A percentile compares a stretch with the other conserved stretches of the same genome.
phyloP scores from a whole-genome alignment of 2,113 vertebrate genomes.

The Suricata suricatta region DNA sequence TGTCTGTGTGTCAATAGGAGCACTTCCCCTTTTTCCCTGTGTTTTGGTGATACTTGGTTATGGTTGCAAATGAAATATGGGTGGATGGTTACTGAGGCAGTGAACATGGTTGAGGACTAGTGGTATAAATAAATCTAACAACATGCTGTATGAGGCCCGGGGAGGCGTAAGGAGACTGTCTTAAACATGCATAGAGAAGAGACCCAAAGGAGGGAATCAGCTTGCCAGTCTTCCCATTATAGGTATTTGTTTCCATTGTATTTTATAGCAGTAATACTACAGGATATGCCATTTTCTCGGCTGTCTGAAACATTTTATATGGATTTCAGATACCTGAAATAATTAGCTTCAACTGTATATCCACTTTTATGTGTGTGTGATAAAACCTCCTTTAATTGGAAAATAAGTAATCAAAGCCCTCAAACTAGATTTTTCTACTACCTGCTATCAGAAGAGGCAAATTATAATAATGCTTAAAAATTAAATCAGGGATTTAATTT shows the following conservation, averaged over 20 bases:
- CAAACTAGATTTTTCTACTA: not conserved
- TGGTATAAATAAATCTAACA: not conserved
- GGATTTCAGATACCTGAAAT: not conserved
- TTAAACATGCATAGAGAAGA: not conserved
- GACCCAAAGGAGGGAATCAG: not conserved
- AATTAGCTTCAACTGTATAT: not conserved
- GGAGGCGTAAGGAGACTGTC: not conserved
- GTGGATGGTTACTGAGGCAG: not conserved
- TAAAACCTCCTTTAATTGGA: constrained; percentile 23
- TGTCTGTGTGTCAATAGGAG: constrained; percentile 27
- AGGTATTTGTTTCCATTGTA: constrained; percentile 42
- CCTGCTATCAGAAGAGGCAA: not conserved
- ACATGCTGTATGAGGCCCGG: not conserved
- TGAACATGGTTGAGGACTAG: constrained; percentile 23
- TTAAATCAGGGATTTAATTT: constrained; percentile 27
- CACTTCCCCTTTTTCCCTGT: not conserved
- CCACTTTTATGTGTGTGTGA: not conserved
- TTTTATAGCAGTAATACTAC: not conserved
- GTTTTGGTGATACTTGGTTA: constrained; percentile 15
- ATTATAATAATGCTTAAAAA: constrained; percentile 24
- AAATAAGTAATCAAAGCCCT: not conserved
- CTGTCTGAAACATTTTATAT: constrained; percentile 9
- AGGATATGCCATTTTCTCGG: not conserved
- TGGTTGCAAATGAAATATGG: not conserved
- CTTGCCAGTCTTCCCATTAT: not conserved